A percentile compares a stretch with the other conserved stretches of the same genome.
Evolutionary conservation across 2,888 invertebrate genomes (phyloP).

Genomic region (Metacarcinus magister): DNA sequence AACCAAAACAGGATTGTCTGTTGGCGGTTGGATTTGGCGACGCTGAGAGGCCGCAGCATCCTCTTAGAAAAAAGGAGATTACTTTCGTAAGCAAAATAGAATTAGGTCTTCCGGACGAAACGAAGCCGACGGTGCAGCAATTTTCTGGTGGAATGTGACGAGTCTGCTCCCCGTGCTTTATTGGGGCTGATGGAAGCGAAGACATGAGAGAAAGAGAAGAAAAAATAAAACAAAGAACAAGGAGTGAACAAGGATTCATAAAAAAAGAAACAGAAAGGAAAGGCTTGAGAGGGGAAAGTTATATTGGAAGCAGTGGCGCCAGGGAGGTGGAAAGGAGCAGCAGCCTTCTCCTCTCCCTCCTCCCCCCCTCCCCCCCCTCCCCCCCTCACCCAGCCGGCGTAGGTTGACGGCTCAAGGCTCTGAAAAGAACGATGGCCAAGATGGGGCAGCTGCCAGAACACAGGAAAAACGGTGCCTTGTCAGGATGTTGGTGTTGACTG

Average conservation of each 20-base stretch:
- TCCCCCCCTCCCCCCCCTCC: not conserved
- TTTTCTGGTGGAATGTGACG: not conserved
- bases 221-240: not conserved
- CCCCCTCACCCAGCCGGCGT: not conserved
- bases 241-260: not conserved
- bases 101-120: not conserved
- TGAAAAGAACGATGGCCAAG: not conserved
- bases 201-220: not conserved
- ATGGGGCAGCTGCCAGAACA: not conserved
- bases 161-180: not conserved
- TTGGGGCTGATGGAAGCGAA: not conserved
- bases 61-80: not conserved
- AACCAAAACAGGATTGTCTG: not conserved
- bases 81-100: constrained; percentile 2
- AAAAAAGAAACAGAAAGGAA: not conserved
- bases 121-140: not conserved
- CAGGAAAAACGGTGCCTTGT: not conserved
- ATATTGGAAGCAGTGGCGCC: not conserved
- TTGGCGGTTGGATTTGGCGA: not conserved
- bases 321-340: not conserved
- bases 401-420: not conserved
- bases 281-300: not conserved
- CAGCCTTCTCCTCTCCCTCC: not conserved
- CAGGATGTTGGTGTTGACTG: not conserved
- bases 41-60: not conserved